Base-by-base conservation (phyloP, 2,888 invertebrate genomes). In the Acanthosepion pharaonis region DNA sequence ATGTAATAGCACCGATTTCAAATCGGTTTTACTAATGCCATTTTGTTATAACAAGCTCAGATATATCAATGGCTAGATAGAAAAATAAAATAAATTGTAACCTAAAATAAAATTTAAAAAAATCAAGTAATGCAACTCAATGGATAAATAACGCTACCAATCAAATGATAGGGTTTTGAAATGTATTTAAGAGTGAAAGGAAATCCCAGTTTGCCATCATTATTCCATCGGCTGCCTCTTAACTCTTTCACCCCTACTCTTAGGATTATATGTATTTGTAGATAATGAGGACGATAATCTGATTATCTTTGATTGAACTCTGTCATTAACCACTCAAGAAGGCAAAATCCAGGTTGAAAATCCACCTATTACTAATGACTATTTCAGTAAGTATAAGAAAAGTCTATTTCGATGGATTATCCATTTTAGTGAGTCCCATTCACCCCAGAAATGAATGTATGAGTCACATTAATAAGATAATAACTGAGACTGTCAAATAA, bases 281-380 rank as follows among this genome's bases (percentile, higher is more conserved):
- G 78, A 78, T 78, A 78, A 78, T 78, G 18, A 78, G n/a, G 78
- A 1, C 78, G 78, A 78, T 78, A 78, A 78, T 78, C 78, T n/a
- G 78, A 78, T 78, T 78, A 78, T 78, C n/a, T 78, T 78, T 78
- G n/a, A 78, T 78, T 78, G 78, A 18, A n/a, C 33, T n/a, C n/a
- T n/a, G 78, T 78, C 78, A 78, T 78, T 78, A 78, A 78, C 78
- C 78, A n/a, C 33, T 78, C 78, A 78, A 78, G 78, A 78, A 78
- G 78, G 15, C 11, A 78, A 33, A 78, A 15, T 78, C 11, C n/a
- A 78, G n/a, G 5, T n/a, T n/a, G n/a, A 78, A n/a, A 33, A 78
- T 78, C 78, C 78, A n/a, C 0, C n/a, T 33, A n/a, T 78, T 78
- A 78, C 11, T 78, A n/a, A 78, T 59, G 23, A 23, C 23, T 59